phyloP scores from a whole-genome alignment of 2,888 invertebrate genomes.

The Tenthredo notha region DNA sequence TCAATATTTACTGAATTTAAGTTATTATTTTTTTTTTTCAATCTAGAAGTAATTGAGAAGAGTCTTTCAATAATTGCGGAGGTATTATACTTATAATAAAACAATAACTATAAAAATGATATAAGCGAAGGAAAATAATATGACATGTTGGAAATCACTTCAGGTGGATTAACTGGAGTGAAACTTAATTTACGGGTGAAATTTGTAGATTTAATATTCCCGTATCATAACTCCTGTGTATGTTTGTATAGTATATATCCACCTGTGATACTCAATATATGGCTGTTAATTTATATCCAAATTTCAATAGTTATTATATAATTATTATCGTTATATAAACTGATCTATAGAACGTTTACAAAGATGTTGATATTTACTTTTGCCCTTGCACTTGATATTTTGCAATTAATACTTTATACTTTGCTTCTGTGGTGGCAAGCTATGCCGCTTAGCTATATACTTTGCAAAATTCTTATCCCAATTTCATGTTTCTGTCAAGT shows the following conservation, averaged over 20 bases:
- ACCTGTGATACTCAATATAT: background rate
- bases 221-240: background rate
- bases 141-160: conserved; percentile 37
- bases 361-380: conserved; percentile 55
- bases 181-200: background rate
- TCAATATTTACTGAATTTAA: background rate
- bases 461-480: conserved; percentile 16
- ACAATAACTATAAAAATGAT: background rate
- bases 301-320: conserved; percentile 35
- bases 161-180: conserved; percentile 14
- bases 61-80: background rate
- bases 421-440: conserved; percentile 39
- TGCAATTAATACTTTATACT: conserved; percentile 50
- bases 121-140: background rate
- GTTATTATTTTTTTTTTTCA: background rate
- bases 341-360: conserved; percentile 59
- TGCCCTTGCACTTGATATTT: conserved; percentile 49
- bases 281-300: conserved; percentile 7
- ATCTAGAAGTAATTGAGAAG: background rate
- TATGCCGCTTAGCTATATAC: conserved; percentile 33
- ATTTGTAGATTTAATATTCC: conserved; percentile 1
- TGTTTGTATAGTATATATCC: background rate
- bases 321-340: conserved; percentile 57
- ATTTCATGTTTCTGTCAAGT: background rate
- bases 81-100: background rate